Evolutionary conservation across 1,140 invertebrate genomes (phyloP).

Genomic region (Caenorhabditis tropicalis): DNA sequence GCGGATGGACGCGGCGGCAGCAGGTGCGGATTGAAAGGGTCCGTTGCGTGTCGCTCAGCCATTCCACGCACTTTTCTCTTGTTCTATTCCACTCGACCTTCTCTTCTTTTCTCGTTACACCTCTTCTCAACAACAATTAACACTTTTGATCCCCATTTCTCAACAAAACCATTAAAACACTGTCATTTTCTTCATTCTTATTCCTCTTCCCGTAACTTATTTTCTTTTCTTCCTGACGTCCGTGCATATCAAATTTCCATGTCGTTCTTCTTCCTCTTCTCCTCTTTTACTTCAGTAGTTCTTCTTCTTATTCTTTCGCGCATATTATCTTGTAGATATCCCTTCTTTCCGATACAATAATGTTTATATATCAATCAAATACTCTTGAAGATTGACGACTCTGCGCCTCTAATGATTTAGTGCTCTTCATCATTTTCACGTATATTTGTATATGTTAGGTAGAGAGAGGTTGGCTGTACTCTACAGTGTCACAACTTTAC

Average conservation of each 20-base stretch:
- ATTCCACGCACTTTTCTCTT: slow-evolving; percentile 41
- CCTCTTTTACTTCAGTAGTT: neutral
- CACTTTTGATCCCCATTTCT: too few species aligned
- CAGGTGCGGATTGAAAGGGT: slow-evolving; percentile 36
- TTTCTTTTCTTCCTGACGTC: neutral
- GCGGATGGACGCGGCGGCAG: neutral
- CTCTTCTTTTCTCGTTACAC: neutral
- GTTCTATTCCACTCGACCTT: slow-evolving; percentile 3
- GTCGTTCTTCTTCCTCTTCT: neutral
- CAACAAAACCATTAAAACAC: neutral
- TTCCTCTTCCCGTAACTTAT: neutral
- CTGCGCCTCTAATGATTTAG: slow-evolving; percentile 9
- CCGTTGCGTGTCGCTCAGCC: slow-evolving; percentile 32
- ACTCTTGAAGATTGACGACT: slow-evolving; percentile 33
- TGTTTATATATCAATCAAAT: slow-evolving; percentile 45
- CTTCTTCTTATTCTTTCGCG: neutral
- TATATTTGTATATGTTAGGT: neutral
- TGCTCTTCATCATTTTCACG: neutral
- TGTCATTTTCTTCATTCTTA: neutral
- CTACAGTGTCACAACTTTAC: neutral
- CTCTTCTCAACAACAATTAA: slow-evolving; percentile 18
- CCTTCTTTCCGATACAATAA: slow-evolving; percentile 18
- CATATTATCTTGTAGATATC: slow-evolving; percentile 41
- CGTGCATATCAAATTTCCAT: slow-evolving; percentile 29
- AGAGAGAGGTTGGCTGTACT: slow-evolving; percentile 2